phyloP scores from a whole-genome alignment of 2,888 invertebrate genomes.

The Heliconius sara region DNA sequence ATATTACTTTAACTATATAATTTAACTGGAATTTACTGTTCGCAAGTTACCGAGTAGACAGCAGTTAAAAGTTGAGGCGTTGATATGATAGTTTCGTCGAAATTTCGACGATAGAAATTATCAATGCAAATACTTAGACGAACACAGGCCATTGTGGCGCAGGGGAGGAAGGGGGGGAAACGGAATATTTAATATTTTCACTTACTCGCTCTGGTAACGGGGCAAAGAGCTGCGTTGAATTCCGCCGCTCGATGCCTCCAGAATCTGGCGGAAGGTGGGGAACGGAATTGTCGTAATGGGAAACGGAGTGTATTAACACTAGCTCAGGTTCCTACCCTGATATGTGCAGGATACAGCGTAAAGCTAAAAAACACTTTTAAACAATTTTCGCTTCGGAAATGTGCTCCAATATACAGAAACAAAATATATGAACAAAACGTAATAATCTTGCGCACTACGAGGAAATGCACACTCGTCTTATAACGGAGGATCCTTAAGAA shows the following conservation, averaged over 20 bases:
- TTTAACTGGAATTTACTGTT: constrained; percentile 11
- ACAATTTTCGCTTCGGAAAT: neutral
- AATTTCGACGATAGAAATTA: constrained; percentile 34
- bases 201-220: neutral
- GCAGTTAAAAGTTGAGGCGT: constrained; percentile 36
- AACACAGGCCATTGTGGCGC: neutral
- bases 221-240: too few species aligned
- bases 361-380: neutral
- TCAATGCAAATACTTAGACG: constrained; percentile 23
- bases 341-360: too few species aligned
- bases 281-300: too few species aligned
- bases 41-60: constrained; percentile 27
- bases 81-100: constrained; percentile 35
- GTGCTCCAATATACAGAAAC: neutral
- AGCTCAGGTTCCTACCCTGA: too few species aligned
- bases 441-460: neutral
- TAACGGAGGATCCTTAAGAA: constrained; percentile 28
- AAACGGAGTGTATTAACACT: too few species aligned
- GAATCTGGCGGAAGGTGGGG: too few species aligned
- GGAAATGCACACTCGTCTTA: neutral
- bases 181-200: too few species aligned
- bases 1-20: constrained; percentile 16
- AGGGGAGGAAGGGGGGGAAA: too few species aligned
- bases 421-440: neutral
- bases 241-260: too few species aligned